These are phyloP conservation scores for Neoitamus cyanurus DNA, from an alignment of 2,888 invertebrate genomes.

Conservation along the genomic window DNA sequence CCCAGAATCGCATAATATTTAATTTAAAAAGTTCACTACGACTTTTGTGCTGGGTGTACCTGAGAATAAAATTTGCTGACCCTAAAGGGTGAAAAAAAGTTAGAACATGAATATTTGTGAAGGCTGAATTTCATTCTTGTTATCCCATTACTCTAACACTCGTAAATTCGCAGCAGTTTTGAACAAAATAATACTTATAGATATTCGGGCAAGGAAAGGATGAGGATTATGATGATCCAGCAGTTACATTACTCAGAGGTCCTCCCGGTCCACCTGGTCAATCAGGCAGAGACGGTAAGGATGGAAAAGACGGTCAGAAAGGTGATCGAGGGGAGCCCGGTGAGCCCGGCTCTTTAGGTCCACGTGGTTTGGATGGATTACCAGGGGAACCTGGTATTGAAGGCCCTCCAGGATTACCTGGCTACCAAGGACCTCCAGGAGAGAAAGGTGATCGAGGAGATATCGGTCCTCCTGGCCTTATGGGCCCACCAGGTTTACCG, in stretches of 20 bases:
- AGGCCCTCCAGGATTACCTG: conserved; percentile 83
- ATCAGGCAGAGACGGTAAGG: conserved; percentile 64
- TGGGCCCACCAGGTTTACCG: conserved; percentile 91
- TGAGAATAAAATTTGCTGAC: too few relatives aligned
- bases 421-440: conserved; percentile 86
- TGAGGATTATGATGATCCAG: conserved; percentile 66
- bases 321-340: conserved; percentile 78
- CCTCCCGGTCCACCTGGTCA: conserved; percentile 74
- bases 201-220: conserved; percentile 66
- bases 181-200: conserved; percentile 54
- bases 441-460: conserved; percentile 84
- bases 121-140: background rate
- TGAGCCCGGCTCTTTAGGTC: conserved; percentile 79
- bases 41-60: too few relatives aligned
- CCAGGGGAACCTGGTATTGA: conserved; percentile 86
- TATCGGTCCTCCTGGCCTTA: conserved; percentile 92
- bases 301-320: conserved; percentile 67
- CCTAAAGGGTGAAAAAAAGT: too few relatives aligned
- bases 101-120: conserved; percentile 4
- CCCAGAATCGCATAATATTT: too few relatives aligned
- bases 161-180: background rate
- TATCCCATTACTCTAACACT: background rate
- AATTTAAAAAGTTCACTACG: too few relatives aligned
- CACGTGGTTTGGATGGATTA: conserved; percentile 78
- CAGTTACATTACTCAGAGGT: conserved; percentile 71